phyloP scores from a whole-genome alignment of 2,113 vertebrate species.

The Oreotrochilus melanogaster region DNA sequence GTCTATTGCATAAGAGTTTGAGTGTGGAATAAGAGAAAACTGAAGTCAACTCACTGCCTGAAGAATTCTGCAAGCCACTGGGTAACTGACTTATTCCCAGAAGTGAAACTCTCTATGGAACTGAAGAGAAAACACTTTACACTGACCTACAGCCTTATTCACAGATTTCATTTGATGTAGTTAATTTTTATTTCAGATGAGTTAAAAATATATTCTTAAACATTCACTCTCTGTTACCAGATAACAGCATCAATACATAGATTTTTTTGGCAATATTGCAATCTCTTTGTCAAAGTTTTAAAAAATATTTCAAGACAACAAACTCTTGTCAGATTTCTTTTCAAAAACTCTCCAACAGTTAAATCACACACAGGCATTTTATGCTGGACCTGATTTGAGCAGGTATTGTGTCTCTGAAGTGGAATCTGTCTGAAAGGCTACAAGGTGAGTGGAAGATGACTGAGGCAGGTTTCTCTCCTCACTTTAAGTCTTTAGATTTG shows the following conservation, averaged over 20 bases:
- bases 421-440: not conserved
- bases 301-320: not conserved
- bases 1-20: not conserved
- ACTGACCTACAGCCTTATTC: not conserved
- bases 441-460: not conserved
- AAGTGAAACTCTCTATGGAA: not conserved
- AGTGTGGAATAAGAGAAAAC: not conserved
- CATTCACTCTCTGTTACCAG: not conserved
- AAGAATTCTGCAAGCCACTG: not conserved
- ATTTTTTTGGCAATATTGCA: rapidly evolving
- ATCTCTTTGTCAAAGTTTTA: not conserved
- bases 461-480: not conserved
- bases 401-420: not conserved
- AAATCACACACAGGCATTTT: not conserved
- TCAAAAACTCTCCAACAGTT: not conserved
- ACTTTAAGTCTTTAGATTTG: not conserved
- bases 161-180: not conserved
- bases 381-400: not conserved
- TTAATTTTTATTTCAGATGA: not conserved
- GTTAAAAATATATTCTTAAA: not conserved
- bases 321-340: not conserved
- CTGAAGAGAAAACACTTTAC: not conserved
- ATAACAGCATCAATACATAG: not conserved
- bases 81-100: not conserved
- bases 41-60: not conserved